Evolutionary conservation across 2,797 vertebrate genomes (phyloP), one percentile per base, ranked within the genome.

Genomic region (Astyanax mexicanus): DNA sequence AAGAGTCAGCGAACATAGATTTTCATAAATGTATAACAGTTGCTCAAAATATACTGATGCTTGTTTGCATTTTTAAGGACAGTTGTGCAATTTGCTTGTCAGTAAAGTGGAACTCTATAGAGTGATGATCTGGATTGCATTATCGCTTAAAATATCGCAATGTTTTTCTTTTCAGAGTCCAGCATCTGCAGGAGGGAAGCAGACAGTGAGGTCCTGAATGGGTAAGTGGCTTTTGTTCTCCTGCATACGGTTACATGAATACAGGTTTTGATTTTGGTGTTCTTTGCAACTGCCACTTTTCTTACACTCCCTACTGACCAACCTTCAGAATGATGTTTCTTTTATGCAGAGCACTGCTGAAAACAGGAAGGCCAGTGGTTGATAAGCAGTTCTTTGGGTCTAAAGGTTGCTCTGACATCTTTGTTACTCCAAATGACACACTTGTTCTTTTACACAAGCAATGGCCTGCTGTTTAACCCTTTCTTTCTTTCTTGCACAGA

Each of bases 191-290:
- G 7, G 40, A 27, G 38, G 3, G 8, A 72, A 37, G 49, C n/a
- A 19, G 60, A 47, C 51, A 44, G 44, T 45, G 70, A 32, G 27
- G 32, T 40, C 58, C 5, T 9, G 35, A 44, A 19, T 68, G 54
- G 69, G 78, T 61, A 65, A 67, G 73, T 75, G 67, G 55, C 32
- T 40, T 75, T 47, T 72, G 49, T 66, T 65, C 12, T 37, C 25
- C 25, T 19, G 17, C 74, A 62, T 27, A 52, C 6, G 38, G 37
- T 69, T 72, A 45, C 12, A 17, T 72, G n/a, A 61, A 27, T 57
- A 32, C 54, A 44, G 54, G 69, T 19, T 60, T 44, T 54, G 57
- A 54, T 40, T 61, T 44, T 62, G 57, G 40, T 38, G 25, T 62
- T 47, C 25, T 29, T 25, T 0, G 29, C 29, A 60, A 21, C 32